These are phyloP conservation scores for Eilema griseolum DNA, from an alignment of 2,888 invertebrate species.

Conservation along the genomic window DNA sequence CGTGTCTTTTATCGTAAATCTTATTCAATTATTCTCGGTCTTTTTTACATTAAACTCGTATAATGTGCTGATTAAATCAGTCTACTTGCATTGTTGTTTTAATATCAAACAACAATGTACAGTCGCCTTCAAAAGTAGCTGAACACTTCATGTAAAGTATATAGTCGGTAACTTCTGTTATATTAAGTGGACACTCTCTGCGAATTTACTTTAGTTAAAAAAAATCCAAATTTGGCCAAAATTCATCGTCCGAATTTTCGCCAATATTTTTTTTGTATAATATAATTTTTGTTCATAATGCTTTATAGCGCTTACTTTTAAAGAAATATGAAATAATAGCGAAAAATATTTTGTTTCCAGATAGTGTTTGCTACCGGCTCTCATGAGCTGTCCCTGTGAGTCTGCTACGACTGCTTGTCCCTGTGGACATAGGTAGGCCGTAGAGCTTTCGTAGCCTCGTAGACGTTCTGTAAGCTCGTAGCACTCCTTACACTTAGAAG, in stretches of 20 bases:
- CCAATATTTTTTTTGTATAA: not conserved
- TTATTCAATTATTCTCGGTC: not conserved
- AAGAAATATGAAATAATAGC: constrained; percentile 1
- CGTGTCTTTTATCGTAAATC: not conserved
- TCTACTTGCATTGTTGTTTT: not conserved
- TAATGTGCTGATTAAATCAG: not conserved
- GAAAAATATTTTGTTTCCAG: constrained; percentile 43
- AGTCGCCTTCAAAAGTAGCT: too few species aligned
- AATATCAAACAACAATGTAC: not conserved
- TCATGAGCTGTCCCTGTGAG: constrained; percentile 62
- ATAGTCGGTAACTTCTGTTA: too few species aligned
- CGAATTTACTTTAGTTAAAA: not conserved
- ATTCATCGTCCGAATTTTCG: not conserved
- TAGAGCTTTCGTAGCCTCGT: constrained; percentile 48
- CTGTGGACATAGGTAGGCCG: constrained; percentile 56
- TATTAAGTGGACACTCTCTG: constrained; percentile 1
- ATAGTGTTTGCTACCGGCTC: constrained; percentile 31
- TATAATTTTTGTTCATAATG: not conserved
- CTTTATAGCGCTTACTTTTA: not conserved
- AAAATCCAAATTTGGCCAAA: not conserved
- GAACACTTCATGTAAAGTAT: too few species aligned
- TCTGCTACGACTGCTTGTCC: constrained; percentile 48
- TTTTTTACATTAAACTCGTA: not conserved
- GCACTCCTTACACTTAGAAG: not conserved
- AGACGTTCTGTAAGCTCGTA: constrained; percentile 24